These are phyloP conservation scores for Molanna angustata DNA, from an alignment of 2,888 invertebrate species.

Conservation along the genomic window DNA sequence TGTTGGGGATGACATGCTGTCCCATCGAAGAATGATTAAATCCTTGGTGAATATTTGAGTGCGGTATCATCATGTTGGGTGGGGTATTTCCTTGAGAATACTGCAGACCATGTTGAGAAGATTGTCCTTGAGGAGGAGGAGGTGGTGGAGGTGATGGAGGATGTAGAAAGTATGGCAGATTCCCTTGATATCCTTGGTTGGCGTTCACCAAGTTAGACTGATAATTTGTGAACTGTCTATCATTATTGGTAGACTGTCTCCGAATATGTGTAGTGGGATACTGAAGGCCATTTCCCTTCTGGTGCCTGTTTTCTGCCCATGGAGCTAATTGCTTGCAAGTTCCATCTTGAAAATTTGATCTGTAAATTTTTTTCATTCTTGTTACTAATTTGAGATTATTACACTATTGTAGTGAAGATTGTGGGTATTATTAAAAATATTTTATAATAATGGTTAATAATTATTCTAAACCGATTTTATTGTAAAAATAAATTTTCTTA, in stretches of 20 bases:
- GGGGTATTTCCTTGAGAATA: conserved; percentile 17
- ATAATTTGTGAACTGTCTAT: conserved; percentile 21
- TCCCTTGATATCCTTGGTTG: conserved; percentile 25
- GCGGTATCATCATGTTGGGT: conserved; percentile 11
- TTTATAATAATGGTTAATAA: too few species aligned
- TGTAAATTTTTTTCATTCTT: too few species aligned
- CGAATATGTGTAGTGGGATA: conserved; percentile 19
- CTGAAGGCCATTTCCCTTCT: conserved; percentile 21
- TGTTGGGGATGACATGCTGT: conserved; percentile 7
- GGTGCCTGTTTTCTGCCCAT: conserved; percentile 20
- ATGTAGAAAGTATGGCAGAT: conserved; percentile 25
- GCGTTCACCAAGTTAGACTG: conserved; percentile 23
- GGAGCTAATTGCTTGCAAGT: conserved; percentile 2
- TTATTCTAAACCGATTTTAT: too few species aligned
- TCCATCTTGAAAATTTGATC: too few species aligned
- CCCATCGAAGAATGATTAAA: conserved; percentile 8
- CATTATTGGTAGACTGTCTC: conserved; percentile 8
- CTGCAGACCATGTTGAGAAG: conserved; percentile 18
- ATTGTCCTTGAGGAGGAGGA: conserved; percentile 11
- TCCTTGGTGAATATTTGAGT: conserved; percentile 8
- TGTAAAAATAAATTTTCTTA: background rate
- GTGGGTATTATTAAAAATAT: too few species aligned
- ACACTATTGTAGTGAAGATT: too few species aligned
- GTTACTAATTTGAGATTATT: too few species aligned
- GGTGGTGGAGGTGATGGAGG: conserved; percentile 27